phyloP scores from a whole-genome alignment of 1,140 invertebrate genomes.

The Drosophila nigrodunni region DNA sequence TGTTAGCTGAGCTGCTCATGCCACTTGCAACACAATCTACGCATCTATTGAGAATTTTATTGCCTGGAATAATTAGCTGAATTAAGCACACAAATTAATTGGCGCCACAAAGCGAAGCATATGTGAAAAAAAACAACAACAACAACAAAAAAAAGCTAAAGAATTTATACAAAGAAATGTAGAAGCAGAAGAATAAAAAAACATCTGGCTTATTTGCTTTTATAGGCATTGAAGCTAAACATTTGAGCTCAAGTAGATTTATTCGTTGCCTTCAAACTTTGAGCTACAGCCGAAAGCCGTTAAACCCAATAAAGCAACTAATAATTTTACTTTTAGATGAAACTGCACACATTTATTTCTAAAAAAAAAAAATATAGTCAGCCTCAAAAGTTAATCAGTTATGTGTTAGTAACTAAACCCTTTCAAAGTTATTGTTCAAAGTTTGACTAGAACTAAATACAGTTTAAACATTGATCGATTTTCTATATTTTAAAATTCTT shows the following conservation, averaged over 20 bases:
- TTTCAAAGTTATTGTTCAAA: too few species aligned
- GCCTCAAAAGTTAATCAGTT: too few species aligned
- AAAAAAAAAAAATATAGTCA: not conserved
- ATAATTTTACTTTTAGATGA: not conserved
- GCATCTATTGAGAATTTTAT: constrained; percentile 80
- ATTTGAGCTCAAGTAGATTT: constrained; percentile 51
- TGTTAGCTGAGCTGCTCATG: not conserved
- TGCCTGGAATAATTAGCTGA: constrained; percentile 80
- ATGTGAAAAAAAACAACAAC: constrained; percentile 59
- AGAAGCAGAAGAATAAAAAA: not conserved
- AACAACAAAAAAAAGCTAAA: constrained; percentile 14
- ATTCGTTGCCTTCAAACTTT: constrained; percentile 25
- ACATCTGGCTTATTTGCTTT: constrained; percentile 71
- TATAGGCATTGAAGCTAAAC: constrained; percentile 64
- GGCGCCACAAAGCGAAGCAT: constrained; percentile 55
- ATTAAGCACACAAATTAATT: constrained; percentile 81
- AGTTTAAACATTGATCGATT: too few species aligned
- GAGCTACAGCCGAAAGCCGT: not conserved
- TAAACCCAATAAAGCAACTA: constrained; percentile 3
- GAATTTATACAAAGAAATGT: constrained; percentile 34
- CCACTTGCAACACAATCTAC: constrained; percentile 41
- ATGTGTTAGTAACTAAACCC: too few species aligned
- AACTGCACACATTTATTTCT: not conserved
- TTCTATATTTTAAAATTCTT: too few species aligned
- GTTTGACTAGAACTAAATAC: too few species aligned